A percentile compares a stretch with the other conserved stretches of the same genome.
Conservation (phyloP, 2,888 invertebrate genomes). For the Baccha elongata region DNA sequence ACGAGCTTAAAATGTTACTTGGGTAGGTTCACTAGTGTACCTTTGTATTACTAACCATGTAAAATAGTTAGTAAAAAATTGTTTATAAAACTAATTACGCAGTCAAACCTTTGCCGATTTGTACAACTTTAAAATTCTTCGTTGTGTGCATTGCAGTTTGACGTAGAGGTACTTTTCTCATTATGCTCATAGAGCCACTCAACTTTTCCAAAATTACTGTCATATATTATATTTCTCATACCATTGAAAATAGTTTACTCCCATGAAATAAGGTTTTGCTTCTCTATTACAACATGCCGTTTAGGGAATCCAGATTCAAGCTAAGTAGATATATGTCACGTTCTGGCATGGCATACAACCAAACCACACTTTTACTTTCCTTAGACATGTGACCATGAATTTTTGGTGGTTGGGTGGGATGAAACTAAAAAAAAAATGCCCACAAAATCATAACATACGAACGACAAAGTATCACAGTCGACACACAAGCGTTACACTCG, state of each 20-base stretch:
- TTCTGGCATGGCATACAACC: too few species aligned
- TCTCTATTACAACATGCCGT: slow-evolving; percentile 39
- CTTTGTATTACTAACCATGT: too few species aligned
- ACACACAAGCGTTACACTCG: slow-evolving; percentile 48
- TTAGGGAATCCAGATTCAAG: not conserved
- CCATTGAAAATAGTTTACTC: slow-evolving; percentile 54
- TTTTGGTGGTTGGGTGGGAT: not conserved
- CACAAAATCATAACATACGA: slow-evolving; percentile 25
- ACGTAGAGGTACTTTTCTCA: too few species aligned
- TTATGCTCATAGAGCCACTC: too few species aligned
- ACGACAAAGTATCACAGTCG: not conserved
- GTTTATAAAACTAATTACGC: too few species aligned
- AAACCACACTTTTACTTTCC: slow-evolving; percentile 54
- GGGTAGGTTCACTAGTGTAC: too few species aligned
- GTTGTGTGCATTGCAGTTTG: too few species aligned
- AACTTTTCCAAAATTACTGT: slow-evolving; percentile 43
- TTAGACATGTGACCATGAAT: slow-evolving; percentile 45
- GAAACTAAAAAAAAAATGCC: slow-evolving; percentile 5
- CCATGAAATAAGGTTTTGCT: slow-evolving; percentile 3
- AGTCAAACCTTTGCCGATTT: too few species aligned
- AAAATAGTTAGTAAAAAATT: too few species aligned
- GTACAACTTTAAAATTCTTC: too few species aligned
- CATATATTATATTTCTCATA: slow-evolving; percentile 18
- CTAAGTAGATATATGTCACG: slow-evolving; percentile 37
- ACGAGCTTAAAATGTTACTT: too few species aligned